These are phyloP conservation scores for Mya arenaria DNA, from an alignment of 1,140 invertebrate genomes.

Conservation along the genomic window DNA sequence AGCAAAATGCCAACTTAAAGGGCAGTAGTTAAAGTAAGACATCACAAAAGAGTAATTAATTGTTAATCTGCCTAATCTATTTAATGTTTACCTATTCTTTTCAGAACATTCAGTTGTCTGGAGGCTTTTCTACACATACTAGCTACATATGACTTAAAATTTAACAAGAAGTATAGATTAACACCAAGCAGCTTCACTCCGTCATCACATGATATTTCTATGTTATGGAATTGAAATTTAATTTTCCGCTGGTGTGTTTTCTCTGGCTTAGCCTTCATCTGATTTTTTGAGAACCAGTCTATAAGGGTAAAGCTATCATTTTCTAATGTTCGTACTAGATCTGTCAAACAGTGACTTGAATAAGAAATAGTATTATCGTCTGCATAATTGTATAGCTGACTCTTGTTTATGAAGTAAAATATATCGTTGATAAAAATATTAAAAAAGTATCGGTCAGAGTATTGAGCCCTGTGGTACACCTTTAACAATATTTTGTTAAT, in stretches of 20 bases:
- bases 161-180: conserved; percentile 24
- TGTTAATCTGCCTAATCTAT: not conserved
- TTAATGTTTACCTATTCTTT: conserved; percentile 23
- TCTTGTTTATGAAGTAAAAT: conserved; percentile 4
- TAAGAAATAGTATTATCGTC: conserved; percentile 27
- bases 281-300: conserved; percentile 30
- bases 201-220: conserved; percentile 26
- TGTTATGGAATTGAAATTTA: conserved; percentile 3
- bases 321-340: not conserved
- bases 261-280: conserved; percentile 30
- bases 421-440: conserved; percentile 35
- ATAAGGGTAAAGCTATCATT: conserved; percentile 8
- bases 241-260: conserved; percentile 9
- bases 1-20: conserved; percentile 23
- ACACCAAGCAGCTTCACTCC: conserved; percentile 22
- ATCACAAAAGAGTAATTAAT: conserved; percentile 36
- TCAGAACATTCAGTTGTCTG: conserved; percentile 19
- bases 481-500: conserved; percentile 3
- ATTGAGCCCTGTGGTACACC: conserved; percentile 26
- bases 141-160: conserved; percentile 23
- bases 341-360: not conserved
- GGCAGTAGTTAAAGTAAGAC: conserved; percentile 35
- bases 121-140: conserved; percentile 24
- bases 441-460: conserved; percentile 32
- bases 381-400: conserved; percentile 1